These are phyloP conservation scores for Trachops cirrhosus DNA, from an alignment of 2,797 vertebrate species.

Conservation along the genomic window DNA sequence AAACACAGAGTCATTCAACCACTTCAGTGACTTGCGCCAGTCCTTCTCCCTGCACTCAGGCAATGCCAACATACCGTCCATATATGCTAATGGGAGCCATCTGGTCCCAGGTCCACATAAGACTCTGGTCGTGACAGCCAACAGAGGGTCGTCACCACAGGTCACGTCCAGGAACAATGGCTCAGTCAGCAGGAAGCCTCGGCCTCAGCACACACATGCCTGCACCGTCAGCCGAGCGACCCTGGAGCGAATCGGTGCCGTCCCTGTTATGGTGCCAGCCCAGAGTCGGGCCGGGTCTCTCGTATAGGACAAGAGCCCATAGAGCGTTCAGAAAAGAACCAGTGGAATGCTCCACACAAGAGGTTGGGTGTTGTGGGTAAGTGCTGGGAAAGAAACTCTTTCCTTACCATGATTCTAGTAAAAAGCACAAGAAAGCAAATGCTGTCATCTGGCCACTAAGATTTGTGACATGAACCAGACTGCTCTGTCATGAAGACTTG, in stretches of 20 bases:
- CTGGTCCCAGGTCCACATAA: slow-evolving; percentile 90
- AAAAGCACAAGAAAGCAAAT: not conserved
- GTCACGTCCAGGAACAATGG: slow-evolving; percentile 91
- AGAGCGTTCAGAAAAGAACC: not conserved
- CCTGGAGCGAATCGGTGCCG: slow-evolving; percentile 94
- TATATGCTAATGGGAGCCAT: slow-evolving; percentile 93
- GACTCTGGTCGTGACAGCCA: slow-evolving; percentile 96
- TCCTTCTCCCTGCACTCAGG: slow-evolving; percentile 87
- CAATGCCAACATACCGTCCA: slow-evolving; percentile 78
- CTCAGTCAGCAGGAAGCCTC: slow-evolving; percentile 89
- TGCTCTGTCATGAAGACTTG: slow-evolving; percentile 31
- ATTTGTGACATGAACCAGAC: slow-evolving; percentile 13
- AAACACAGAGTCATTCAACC: slow-evolving; percentile 90
- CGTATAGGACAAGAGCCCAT: slow-evolving; percentile 81
- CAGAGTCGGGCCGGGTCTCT: slow-evolving; percentile 97
- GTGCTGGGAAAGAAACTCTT: slow-evolving; percentile 57
- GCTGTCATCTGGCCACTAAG: not conserved
- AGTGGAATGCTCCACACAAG: not conserved
- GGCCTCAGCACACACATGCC: slow-evolving; percentile 88
- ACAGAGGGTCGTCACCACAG: slow-evolving; percentile 91
- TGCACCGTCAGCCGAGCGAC: slow-evolving; percentile 95
- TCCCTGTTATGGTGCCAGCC: slow-evolving; percentile 97
- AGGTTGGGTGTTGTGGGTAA: not conserved
- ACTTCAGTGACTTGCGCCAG: slow-evolving; percentile 90
- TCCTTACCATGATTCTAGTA: slow-evolving; percentile 49